Evolutionary conservation across 2,113 vertebrate genomes (phyloP).

Genomic region (rat (Rattus norvegicus)): DNA sequence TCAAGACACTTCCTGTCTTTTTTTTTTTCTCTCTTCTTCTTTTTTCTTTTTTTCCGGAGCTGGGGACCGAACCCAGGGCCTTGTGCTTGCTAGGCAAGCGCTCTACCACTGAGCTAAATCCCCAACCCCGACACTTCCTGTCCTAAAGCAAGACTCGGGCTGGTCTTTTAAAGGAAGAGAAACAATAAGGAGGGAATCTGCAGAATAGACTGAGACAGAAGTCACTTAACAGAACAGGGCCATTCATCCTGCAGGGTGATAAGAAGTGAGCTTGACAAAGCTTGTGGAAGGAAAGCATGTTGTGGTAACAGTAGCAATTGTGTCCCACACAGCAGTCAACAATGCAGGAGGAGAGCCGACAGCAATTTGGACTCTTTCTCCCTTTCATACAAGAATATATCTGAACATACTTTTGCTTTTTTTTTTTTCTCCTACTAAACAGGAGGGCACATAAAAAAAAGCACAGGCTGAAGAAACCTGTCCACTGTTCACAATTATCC

Average conservation of each 20-base stretch:
- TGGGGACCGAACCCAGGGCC: no score
- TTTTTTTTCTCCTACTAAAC: neutral
- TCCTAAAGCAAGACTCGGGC: constrained; percentile 20
- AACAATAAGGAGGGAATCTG: neutral
- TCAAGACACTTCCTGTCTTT: constrained; percentile 30
- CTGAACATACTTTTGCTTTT: neutral
- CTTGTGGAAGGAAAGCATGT: neutral
- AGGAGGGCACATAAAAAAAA: neutral
- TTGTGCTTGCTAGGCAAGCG: no score
- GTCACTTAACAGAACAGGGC: constrained; percentile 24
- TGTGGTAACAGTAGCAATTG: constrained; percentile 6
- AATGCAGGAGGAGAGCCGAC: neutral
- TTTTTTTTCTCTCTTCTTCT: no score
- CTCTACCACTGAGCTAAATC: no score
- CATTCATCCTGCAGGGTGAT: neutral
- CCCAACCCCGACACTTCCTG: constrained; percentile 25
- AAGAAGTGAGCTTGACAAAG: neutral
- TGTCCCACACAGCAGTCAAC: constrained; percentile 1
- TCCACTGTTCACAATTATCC: neutral
- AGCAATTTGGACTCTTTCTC: constrained; percentile 8
- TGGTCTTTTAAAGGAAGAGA: constrained; percentile 24
- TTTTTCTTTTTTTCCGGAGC: no score
- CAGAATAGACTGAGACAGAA: neutral
- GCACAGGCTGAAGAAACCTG: neutral
- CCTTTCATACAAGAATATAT: constrained; percentile 5